Base-by-base conservation (phyloP, 2,797 vertebrate species). In the Acipenser transmontanus region DNA sequence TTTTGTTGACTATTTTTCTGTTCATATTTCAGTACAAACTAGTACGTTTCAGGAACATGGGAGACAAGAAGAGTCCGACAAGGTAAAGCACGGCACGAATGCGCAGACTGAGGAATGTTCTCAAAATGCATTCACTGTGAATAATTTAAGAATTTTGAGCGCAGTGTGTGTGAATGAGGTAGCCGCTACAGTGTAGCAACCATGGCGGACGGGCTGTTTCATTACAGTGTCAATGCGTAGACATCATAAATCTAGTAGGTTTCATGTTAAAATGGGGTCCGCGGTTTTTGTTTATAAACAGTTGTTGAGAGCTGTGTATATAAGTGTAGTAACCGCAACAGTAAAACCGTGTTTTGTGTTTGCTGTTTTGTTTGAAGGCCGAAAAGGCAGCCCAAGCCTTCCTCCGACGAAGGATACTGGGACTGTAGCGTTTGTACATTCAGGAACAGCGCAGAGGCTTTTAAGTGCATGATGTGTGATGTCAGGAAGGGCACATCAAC, bases 401-500 rank as follows among this genome's bases (percentile, higher is more conserved):
- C 89, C 77, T 83, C 91, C 64, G 95, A 98, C 84, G 95, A 97
- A 82, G 94, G 93, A 48, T 94, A 91, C 83, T 98, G 95, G 96
- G 96, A 98, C 88, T 98, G 96, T 79, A 97, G 95, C 83, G 94
- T 97, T 71, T 98, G 95, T 85, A 98, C 96, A 75, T 98, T 95
- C 91, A 93, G 87, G 85, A 98, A 98, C 92, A 92, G 92, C 85
- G 95, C 95, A 50, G 95, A 98, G 92, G 96, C 95, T 85, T 98
- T 98, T 85, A 98, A 98, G 89, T 97, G 96, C 91, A 87, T 93
- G 87, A 98, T 98, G 92, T 98, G 96, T 84, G 95, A 98, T 86
- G 95, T 98, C 81, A 91, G 96, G 80, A 98, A 98, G 85, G 96
- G 96, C 75, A 98, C 95, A 80, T 98, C 96, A 64, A 98, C 96